phyloP scores from a whole-genome alignment of 2,797 vertebrate genomes.

The Nothura maculosa region DNA sequence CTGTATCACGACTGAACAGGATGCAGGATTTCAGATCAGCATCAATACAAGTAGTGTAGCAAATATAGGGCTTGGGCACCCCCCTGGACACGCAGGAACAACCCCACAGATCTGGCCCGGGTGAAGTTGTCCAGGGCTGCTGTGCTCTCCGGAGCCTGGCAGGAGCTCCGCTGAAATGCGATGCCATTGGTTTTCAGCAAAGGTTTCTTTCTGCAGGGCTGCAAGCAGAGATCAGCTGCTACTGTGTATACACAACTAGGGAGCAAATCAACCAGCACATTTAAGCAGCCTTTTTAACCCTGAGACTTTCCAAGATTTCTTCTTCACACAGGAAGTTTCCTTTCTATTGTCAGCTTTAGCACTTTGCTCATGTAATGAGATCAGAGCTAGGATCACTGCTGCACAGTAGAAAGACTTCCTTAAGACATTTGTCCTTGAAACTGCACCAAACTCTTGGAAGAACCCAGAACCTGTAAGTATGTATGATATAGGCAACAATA shows the following conservation, averaged over 20 bases:
- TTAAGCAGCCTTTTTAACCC: slow-evolving; percentile 85
- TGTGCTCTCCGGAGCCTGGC: slow-evolving; percentile 83
- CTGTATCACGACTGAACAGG: not conserved
- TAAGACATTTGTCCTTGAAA: slow-evolving; percentile 97
- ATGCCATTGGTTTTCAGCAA: slow-evolving; percentile 90
- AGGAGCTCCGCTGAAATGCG: slow-evolving; percentile 87
- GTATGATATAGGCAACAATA: slow-evolving; percentile 86
- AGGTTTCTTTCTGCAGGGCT: slow-evolving; percentile 90
- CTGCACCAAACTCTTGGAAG: slow-evolving; percentile 98
- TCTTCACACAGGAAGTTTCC: slow-evolving; percentile 87
- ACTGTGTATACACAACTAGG: slow-evolving; percentile 87
- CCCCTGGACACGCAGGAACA: slow-evolving; percentile 56
- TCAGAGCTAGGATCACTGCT: slow-evolving; percentile 84
- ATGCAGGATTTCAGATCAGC: not conserved
- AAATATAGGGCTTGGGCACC: not conserved
- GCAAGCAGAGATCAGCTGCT: slow-evolving; percentile 87
- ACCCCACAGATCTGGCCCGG: slow-evolving; percentile 52
- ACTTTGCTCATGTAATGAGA: slow-evolving; percentile 83
- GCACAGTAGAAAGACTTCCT: slow-evolving; percentile 88
- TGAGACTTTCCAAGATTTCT: slow-evolving; percentile 87
- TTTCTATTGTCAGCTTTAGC: slow-evolving; percentile 82
- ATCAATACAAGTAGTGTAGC: not conserved
- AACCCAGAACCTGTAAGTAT: slow-evolving; percentile 97
- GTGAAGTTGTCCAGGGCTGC: slow-evolving; percentile 84
- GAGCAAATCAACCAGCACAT: slow-evolving; percentile 87